Base-by-base conservation (phyloP, 2,113 vertebrate species). In the Zapornia atra region DNA sequence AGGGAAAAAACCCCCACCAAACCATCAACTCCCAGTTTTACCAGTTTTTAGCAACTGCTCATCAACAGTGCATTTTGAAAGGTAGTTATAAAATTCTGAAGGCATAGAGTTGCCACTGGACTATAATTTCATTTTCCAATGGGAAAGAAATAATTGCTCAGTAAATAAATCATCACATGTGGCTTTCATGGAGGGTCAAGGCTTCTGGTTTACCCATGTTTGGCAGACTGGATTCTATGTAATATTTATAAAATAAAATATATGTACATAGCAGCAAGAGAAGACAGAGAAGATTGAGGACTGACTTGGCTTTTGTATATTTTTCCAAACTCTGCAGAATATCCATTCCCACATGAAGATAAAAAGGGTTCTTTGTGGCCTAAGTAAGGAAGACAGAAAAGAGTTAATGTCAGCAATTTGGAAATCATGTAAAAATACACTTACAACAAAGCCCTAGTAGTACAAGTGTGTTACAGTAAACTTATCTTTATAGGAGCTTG, bases 341-440 rank as follows among this genome's bases (percentile, higher is more conserved):
- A 96, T 99, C 99, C 99, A 99, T 99, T 94, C 99, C 99, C 66
- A 99, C 99, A 42, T 99, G 99, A 79, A 99, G 98, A 98, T 99
- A 99, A 98, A 99, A 99, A 13, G 99, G 99, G 96, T 99, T 99
- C 98, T 99, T 99, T 95, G 99, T 99, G 46, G 99, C 99, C 99
- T 99, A 26, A 86, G 69, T 48, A 93, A 92, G 83, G 50, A 87
- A 94, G 66, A 82, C 24, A 93, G 77, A 71, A 61, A 93, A 75
- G 50, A 72, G 73, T 75, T 48, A 89, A 70, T 80, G 61, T 91
- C 72, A 85, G 76, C 64, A 60, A 20, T 71, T 66, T 21, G 6
- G 3, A 92, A 83, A 93, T 42, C 46, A 53, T 66, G 61, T 69
- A 61, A 69, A 92, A 94, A 73, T 34, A 77, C 78, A 82, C 59